phyloP scores from a whole-genome alignment of 2,113 vertebrate genomes.

The Centropus bengalensis region DNA sequence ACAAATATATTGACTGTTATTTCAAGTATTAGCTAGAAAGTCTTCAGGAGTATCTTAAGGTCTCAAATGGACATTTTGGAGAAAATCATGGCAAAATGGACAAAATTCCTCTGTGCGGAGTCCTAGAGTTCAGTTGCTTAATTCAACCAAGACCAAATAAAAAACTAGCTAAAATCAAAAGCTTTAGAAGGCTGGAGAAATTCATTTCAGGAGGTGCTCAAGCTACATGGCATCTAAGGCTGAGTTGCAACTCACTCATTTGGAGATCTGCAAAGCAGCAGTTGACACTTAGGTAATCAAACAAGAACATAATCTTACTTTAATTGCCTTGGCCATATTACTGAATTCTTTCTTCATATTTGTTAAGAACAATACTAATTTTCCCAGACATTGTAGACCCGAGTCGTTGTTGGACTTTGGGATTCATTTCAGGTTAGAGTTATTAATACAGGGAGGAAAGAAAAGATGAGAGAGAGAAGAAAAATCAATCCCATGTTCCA shows the following conservation, averaged over 20 bases:
- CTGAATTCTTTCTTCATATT: too few species aligned
- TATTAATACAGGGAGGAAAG: neutral
- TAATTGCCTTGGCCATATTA: neutral
- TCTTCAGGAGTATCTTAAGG: neutral
- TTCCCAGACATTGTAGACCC: neutral
- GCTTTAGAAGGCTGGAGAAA: neutral
- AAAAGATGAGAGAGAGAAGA: neutral
- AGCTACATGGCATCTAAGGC: neutral
- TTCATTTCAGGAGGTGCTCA: neutral
- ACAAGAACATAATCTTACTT: neutral
- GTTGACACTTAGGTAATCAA: neutral
- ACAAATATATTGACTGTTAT: neutral
- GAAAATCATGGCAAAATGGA: neutral
- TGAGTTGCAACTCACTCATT: neutral
- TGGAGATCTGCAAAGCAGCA: neutral
- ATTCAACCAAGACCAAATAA: neutral
- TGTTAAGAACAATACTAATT: neutral
- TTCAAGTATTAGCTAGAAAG: neutral
- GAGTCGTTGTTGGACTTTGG: neutral
- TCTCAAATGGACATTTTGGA: neutral
- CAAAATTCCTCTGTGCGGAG: neutral
- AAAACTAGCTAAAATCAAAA: neutral
- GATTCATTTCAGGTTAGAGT: neutral
- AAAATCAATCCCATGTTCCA: slow-evolving; percentile 18
- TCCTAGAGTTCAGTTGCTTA: neutral